Evolutionary conservation across 2,797 vertebrate genomes (phyloP).

Genomic region (Chaetophractus vellerosus): DNA sequence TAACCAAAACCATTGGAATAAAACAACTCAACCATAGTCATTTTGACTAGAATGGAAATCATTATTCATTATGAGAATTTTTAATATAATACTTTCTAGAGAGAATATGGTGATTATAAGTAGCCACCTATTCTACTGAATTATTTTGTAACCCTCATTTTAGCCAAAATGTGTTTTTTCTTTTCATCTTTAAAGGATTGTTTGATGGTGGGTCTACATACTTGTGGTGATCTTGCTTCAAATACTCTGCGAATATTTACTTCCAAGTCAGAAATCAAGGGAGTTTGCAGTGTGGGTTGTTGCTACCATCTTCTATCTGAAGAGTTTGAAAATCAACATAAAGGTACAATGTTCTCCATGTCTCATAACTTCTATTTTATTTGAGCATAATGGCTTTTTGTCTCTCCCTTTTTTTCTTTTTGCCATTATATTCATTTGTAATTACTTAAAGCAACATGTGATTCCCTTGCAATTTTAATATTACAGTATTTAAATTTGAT

Average conservation of each 20-base stretch:
- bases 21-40: not conserved
- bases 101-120: conserved; percentile 53
- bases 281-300: conserved; percentile 97
- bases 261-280: conserved; percentile 94
- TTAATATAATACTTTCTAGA: not conserved
- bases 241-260: conserved; percentile 94
- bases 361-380: conserved; percentile 68
- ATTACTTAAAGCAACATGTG: conserved; percentile 46
- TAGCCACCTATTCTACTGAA: not conserved
- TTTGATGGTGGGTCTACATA: conserved; percentile 97
- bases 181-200: conserved; percentile 91
- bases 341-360: conserved; percentile 85
- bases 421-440: conserved; percentile 25
- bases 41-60: conserved; percentile 62
- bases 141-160: conserved; percentile 52
- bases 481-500: conserved; percentile 37
- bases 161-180: conserved; percentile 34
- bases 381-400: conserved; percentile 71
- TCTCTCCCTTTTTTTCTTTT: conserved; percentile 5
- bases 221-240: conserved; percentile 97
- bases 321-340: conserved; percentile 90
- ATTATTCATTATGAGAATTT: conserved; percentile 38
- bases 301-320: conserved; percentile 93
- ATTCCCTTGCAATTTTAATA: conserved; percentile 36
- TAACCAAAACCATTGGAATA: not conserved